A percentile compares a stretch with the other conserved stretches of the same genome.
These are phyloP conservation scores for Caenorhabditis elegans DNA, from an alignment of 1,140 invertebrate genomes.

Conservation along the genomic window DNA sequence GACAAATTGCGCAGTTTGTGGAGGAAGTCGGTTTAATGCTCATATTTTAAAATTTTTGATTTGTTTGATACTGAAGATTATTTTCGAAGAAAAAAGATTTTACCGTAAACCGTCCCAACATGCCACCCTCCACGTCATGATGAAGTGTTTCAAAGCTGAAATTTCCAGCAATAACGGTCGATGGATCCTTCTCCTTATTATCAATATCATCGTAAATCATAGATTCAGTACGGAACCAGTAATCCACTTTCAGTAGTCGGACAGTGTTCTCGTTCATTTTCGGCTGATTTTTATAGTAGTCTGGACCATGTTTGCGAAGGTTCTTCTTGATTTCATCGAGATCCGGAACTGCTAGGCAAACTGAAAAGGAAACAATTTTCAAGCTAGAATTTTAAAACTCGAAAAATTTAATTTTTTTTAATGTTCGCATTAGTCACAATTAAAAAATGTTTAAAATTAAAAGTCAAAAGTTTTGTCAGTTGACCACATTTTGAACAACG, in stretches of 20 bases:
- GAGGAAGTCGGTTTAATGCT: too few species aligned
- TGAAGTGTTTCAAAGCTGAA: constrained; percentile 44
- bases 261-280: neutral
- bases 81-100: neutral
- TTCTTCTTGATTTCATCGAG: neutral
- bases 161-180: constrained; percentile 14
- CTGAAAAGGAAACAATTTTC: neutral
- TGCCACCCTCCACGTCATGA: constrained; percentile 31
- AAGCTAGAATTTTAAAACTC: too few species aligned
- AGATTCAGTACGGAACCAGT: constrained; percentile 33
- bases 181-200: constrained; percentile 32
- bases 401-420: too few species aligned
- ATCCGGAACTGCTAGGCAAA: neutral
- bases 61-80: too few species aligned
- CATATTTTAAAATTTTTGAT: too few species aligned
- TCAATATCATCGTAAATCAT: constrained; percentile 38
- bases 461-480: too few species aligned
- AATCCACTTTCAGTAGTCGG: constrained; percentile 35
- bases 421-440: too few species aligned
- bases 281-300: neutral
- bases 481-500: too few species aligned
- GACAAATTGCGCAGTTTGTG: too few species aligned
- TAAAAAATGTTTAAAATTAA: too few species aligned
- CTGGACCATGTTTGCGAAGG: neutral
- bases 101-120: constrained; percentile 29